Conservation (phyloP, 1,140 invertebrate species). For the Eupristina koningsbergeri region DNA sequence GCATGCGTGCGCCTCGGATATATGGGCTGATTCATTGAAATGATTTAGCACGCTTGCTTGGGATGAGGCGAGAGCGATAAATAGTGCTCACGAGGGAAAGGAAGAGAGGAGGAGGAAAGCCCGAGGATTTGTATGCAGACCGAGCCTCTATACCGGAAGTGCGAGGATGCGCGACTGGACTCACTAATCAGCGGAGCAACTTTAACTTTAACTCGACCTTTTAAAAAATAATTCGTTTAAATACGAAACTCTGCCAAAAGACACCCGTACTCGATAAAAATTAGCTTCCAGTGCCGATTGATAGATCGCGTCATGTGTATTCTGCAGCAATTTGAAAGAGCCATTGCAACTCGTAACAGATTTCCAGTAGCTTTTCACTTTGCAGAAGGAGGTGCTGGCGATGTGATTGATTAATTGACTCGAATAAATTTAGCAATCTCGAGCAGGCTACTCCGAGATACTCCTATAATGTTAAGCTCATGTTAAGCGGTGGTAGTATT, state of each 20-base stretch:
- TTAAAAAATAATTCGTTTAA: neutral
- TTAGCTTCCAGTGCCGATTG: too few relatives aligned
- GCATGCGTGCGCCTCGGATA: constrained; percentile 7
- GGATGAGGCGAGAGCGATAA: constrained; percentile 31
- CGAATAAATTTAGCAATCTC: too few relatives aligned
- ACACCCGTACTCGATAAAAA: neutral
- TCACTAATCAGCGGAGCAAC: constrained; percentile 10
- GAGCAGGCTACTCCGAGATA: too few relatives aligned
- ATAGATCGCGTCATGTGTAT: too few relatives aligned
- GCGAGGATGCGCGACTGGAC: constrained; percentile 35
- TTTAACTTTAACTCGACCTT: neutral
- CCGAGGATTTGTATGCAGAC: constrained; percentile 29
- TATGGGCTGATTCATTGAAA: constrained; percentile 39
- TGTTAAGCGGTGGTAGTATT: too few relatives aligned
- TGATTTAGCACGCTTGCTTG: constrained; percentile 35
- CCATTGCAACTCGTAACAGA: too few relatives aligned
- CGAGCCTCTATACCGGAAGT: constrained; percentile 49
- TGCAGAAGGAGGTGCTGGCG: too few relatives aligned
- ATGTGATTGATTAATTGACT: too few relatives aligned
- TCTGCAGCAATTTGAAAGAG: neutral
- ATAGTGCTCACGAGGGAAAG: neutral
- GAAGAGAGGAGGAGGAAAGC: neutral
- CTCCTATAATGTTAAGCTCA: too few relatives aligned
- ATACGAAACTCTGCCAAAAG: neutral
- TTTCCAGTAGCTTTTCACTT: too few relatives aligned